Base-by-base conservation (phyloP, 2,888 invertebrate species). In the Melanargia galathea region DNA sequence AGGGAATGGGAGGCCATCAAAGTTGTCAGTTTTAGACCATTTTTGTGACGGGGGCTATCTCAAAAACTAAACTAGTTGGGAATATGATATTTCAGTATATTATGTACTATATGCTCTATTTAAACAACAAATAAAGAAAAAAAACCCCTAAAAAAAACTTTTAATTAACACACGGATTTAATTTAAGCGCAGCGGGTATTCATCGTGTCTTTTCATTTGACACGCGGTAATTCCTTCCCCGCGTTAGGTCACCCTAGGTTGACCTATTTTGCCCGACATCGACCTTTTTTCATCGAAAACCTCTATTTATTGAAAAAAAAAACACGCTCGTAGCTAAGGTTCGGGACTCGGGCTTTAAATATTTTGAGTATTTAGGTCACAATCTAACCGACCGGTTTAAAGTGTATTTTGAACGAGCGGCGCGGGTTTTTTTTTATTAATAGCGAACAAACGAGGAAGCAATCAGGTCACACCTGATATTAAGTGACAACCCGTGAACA, bases 121-220 rank as follows among this genome's bases (percentile, higher is more conserved):
- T 38, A 38, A 3, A n/a, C 3, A 38, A 30, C 30, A 0, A 30
- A 30, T n/a, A 30, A 26, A n/a, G n/a, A n/a, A 26, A 30, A 52
- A 35, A 52, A 52, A 33, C 18, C 18, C 6, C 20, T n/a, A n/a
- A n/a, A n/a, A n/a, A n/a, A n/a, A n/a, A n/a, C n/a, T 52, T 52
- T 35, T 52, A 52, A 26, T 43, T 55, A 55, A 43, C 43, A 55
- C 55, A 52, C 18, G 51, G 35, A 35, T 52, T 52, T 52, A 20
- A 55, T 55, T 55, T 26, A 55, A 40, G 18, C 43, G 10, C 43
- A 26, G 40, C 13, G 1, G 35, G 35, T 55, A 55, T 43, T 55
- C 55, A 55, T 6, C 20, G 24, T 24, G 40, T 43, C 40, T 55
- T 55, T 55, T 55, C 26, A 55, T 43, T 55, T 55, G 43, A 55